Conservation (phyloP, 2,888 invertebrate species). For the Myopa tessellatipennis region DNA sequence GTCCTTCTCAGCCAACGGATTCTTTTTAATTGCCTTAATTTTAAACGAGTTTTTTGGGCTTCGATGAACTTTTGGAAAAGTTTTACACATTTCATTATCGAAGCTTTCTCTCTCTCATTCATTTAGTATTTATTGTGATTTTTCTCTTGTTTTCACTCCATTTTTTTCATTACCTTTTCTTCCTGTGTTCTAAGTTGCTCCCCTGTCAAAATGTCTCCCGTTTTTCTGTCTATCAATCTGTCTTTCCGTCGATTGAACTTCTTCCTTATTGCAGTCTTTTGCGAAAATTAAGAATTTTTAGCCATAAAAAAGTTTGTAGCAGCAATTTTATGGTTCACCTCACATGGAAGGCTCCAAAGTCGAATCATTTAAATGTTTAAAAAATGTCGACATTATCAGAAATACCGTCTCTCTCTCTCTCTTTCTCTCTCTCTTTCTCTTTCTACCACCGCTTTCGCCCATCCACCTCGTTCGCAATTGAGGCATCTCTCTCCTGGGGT, state of each 20-base stretch:
- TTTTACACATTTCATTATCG: not conserved
- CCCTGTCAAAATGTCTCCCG: not conserved
- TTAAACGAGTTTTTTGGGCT: conserved; percentile 41
- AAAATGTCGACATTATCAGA: too few relatives aligned
- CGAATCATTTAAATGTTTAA: too few relatives aligned
- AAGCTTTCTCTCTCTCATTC: conserved; percentile 29
- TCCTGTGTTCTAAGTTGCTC: too few relatives aligned
- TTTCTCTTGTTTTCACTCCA: not conserved
- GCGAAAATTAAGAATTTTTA: not conserved
- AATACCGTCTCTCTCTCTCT: too few relatives aligned
- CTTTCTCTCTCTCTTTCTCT: too few relatives aligned
- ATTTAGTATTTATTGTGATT: not conserved
- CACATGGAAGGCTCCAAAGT: conserved; percentile 49
- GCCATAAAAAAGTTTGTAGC: conserved; percentile 32
- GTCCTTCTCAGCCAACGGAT: conserved; percentile 43
- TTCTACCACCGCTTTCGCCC: too few relatives aligned
- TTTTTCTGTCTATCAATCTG: not conserved
- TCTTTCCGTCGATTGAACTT: not conserved
- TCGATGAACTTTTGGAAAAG: conserved; percentile 26
- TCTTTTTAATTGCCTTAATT: conserved; percentile 59
- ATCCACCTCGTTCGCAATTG: too few relatives aligned
- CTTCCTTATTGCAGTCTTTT: not conserved
- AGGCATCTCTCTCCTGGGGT: too few relatives aligned
- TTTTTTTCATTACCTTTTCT: too few relatives aligned
- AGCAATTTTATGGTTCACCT: conserved; percentile 58